These are phyloP conservation scores for Pica pica DNA, from an alignment of 2,113 vertebrate species.

Conservation along the genomic window DNA sequence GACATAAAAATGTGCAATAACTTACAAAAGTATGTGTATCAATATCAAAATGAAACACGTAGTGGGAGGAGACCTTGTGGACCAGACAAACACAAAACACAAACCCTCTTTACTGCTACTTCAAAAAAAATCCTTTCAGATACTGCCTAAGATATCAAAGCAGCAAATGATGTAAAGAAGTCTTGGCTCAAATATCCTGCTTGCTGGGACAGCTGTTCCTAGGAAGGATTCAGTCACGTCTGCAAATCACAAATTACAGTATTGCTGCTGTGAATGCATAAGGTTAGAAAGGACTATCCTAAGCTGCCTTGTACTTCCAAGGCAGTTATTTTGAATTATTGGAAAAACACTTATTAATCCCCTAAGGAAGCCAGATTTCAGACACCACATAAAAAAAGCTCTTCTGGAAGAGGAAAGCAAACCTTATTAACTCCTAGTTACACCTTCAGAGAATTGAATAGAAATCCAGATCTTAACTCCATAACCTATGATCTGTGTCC, in stretches of 20 bases:
- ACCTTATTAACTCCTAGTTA: not conserved
- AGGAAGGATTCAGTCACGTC: not conserved
- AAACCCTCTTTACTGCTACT: not conserved
- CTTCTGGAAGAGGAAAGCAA: not conserved
- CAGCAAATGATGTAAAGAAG: not conserved
- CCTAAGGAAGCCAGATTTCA: not conserved
- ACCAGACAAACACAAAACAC: not conserved
- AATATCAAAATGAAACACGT: not conserved
- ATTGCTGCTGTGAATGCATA: not conserved
- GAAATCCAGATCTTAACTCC: not conserved
- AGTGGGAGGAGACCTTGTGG: not conserved
- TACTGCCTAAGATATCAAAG: not conserved
- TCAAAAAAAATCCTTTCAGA: not conserved
- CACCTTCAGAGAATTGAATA: not conserved
- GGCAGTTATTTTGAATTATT: not conserved
- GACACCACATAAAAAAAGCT: not conserved
- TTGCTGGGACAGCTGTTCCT: not conserved
- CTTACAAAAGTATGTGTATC: not conserved
- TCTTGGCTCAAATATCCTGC: not conserved
- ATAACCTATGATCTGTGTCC: not conserved
- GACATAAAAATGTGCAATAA: not conserved
- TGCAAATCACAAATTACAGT: not conserved
- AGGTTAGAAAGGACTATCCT: not conserved
- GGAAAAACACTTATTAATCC: not conserved
- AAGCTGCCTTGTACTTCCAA: not conserved